Conservation (phyloP, 2,797 vertebrate genomes). For the Leucoraja ocellata region DNA sequence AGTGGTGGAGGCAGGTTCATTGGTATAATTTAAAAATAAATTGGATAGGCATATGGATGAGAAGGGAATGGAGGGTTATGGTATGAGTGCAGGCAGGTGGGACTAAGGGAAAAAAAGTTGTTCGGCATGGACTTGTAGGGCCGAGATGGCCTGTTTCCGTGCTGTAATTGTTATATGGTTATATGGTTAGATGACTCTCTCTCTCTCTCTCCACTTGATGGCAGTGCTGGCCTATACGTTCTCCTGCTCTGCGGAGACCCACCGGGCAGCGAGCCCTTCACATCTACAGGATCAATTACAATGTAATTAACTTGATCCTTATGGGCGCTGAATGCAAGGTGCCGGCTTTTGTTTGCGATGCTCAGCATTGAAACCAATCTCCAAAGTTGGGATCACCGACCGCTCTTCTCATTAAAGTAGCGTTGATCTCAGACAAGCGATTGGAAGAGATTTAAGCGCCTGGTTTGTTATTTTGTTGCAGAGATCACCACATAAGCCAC, state of each 20-base stretch:
- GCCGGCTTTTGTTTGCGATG: constrained; percentile 28
- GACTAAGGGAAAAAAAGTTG: too few species aligned
- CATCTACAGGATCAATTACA: constrained; percentile 35
- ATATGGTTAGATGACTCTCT: too few species aligned
- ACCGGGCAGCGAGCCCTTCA: neutral
- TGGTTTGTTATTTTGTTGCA: neutral
- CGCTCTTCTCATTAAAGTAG: constrained; percentile 26
- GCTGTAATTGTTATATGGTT: too few species aligned
- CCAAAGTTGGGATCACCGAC: neutral
- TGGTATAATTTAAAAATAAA: too few species aligned
- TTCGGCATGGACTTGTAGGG: too few species aligned
- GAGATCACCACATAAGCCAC: neutral
- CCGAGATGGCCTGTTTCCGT: too few species aligned
- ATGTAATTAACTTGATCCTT: constrained; percentile 39
- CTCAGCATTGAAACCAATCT: neutral
- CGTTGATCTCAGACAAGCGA: neutral
- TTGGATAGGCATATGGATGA: too few species aligned
- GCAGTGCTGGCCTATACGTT: constrained; percentile 29
- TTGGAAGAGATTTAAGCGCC: constrained; percentile 18
- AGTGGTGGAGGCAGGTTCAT: too few species aligned
- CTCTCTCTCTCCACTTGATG: constrained; percentile 20
- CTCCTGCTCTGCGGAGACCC: neutral
- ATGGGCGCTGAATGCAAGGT: constrained; percentile 28
- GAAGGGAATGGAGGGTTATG: too few species aligned
- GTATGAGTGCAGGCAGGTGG: too few species aligned